Conservation (phyloP, 2,888 invertebrate species). For the Rhamnusium bicolor region DNA sequence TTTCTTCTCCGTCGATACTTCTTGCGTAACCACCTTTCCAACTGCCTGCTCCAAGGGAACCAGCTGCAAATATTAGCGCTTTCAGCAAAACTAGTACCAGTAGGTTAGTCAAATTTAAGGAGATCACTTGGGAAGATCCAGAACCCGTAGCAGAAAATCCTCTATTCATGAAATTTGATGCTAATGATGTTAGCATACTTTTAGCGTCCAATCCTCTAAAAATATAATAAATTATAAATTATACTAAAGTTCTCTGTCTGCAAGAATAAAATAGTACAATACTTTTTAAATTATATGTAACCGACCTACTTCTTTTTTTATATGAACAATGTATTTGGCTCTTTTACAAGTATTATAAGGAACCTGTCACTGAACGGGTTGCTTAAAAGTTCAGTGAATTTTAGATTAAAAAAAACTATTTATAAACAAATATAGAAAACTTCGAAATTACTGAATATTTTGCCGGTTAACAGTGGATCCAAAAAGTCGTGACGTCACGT, state of each 20-base stretch:
- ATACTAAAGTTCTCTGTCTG: not conserved
- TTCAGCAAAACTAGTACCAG: slow-evolving; percentile 86
- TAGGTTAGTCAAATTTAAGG: slow-evolving; percentile 87
- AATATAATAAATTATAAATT: slow-evolving; percentile 4
- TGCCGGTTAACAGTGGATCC: too few relatives aligned
- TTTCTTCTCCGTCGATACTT: slow-evolving; percentile 74
- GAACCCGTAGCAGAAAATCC: slow-evolving; percentile 60
- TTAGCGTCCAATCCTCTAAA: slow-evolving; percentile 65
- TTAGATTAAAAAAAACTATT: too few relatives aligned
- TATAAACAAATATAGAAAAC: too few relatives aligned
- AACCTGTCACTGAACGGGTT: too few relatives aligned
- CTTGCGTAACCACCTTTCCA: slow-evolving; percentile 72
- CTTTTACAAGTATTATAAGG: too few relatives aligned
- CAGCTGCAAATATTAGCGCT: slow-evolving; percentile 86
- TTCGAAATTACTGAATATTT: too few relatives aligned
- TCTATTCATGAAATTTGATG: slow-evolving; percentile 65
- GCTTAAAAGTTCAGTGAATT: too few relatives aligned
- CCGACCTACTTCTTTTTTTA: too few relatives aligned
- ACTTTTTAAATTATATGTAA: too few relatives aligned
- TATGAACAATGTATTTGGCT: too few relatives aligned
- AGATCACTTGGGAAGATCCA: slow-evolving; percentile 75
- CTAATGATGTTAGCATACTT: slow-evolving; percentile 64
- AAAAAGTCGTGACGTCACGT: too few relatives aligned
- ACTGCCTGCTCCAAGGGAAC: slow-evolving; percentile 80
- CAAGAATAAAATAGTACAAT: too few relatives aligned